These are phyloP conservation scores for Caenorhabditis wallacei DNA, from an alignment of 2,888 invertebrate genomes.

Conservation along the genomic window DNA sequence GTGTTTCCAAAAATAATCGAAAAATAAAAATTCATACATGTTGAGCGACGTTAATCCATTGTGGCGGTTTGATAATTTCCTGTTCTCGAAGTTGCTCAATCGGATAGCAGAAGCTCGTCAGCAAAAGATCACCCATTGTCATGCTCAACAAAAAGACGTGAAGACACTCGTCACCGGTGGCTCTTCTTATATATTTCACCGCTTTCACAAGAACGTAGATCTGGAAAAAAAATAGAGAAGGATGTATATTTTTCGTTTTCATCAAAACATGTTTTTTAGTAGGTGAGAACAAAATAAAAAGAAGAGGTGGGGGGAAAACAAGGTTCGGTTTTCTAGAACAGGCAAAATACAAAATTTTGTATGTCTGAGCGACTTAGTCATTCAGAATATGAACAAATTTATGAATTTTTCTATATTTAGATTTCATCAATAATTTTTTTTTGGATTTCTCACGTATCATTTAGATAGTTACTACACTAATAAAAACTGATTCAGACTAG, in stretches of 20 bases:
- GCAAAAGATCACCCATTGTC: slow-evolving; percentile 81
- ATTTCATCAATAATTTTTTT: background rate
- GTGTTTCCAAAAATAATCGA: background rate
- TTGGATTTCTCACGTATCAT: background rate
- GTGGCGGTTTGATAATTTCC: slow-evolving; percentile 63
- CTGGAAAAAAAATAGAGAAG: slow-evolving; percentile 65
- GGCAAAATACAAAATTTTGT: slow-evolving; percentile 27
- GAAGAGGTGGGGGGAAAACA: no score
- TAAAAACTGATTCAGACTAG: no score
- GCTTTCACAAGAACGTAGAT: slow-evolving; percentile 76
- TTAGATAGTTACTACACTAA: no score
- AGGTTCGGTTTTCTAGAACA: background rate
- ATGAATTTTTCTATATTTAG: background rate
- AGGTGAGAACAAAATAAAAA: background rate
- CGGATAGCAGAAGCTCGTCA: slow-evolving; percentile 82
- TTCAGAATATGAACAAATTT: background rate
- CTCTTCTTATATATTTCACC: slow-evolving; percentile 73
- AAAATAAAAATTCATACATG: slow-evolving; percentile 57
- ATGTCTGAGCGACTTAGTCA: slow-evolving; percentile 13
- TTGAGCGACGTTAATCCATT: slow-evolving; percentile 64
- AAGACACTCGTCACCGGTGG: slow-evolving; percentile 80
- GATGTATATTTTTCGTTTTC: no score
- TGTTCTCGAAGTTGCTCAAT: slow-evolving; percentile 74
- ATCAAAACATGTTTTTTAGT: slow-evolving; percentile 57
- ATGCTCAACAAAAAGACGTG: slow-evolving; percentile 81